Conservation (phyloP, 2,797 vertebrate species). For the Rallus crepitans region DNA sequence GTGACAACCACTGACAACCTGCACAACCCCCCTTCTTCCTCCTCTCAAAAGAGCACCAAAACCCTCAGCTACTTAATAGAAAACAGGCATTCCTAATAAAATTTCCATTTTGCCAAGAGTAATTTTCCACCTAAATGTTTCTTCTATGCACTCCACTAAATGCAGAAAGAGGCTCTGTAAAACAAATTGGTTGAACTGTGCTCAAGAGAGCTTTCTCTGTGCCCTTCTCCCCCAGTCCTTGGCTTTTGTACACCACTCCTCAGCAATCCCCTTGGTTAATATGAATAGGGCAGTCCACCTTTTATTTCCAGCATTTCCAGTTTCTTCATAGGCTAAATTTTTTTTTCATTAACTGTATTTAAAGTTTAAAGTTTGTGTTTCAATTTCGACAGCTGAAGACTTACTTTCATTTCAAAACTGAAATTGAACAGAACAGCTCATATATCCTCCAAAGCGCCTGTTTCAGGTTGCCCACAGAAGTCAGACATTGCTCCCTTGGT, state of each 20-base stretch:
- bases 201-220: background rate
- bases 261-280: background rate
- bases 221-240: background rate
- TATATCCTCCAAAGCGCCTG: background rate
- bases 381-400: background rate
- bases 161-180: background rate
- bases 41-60: background rate
- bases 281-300: background rate
- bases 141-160: background rate
- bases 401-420: background rate
- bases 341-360: background rate
- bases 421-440: background rate
- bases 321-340: background rate
- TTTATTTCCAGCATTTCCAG: background rate
- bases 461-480: background rate
- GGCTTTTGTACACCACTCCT: background rate
- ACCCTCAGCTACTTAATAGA: background rate
- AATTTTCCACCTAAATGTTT: background rate
- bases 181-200: background rate
- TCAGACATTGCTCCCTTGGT: background rate
- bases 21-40: background rate
- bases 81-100: background rate
- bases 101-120: background rate
- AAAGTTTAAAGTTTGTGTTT: background rate
- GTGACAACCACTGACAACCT: background rate